Evolutionary conservation across 2,888 invertebrate species (phyloP), one percentile per base, ranked within the genome.

Genomic region (Ommatoiulus sabulosus): DNA sequence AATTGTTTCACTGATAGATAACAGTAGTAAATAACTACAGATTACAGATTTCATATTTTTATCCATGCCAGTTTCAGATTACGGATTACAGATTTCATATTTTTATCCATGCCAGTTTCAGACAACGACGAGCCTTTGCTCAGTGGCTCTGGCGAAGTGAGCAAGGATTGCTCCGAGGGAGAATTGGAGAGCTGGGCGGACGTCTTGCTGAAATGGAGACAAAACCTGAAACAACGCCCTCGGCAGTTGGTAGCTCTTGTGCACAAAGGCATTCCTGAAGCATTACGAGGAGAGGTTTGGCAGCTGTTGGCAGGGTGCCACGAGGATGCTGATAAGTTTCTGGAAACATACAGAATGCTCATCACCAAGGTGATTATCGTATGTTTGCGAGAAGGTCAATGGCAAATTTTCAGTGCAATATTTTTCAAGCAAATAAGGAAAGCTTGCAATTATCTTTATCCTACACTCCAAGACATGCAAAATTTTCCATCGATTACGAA

Each of bases 71-170:
- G 87, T 87, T 43, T 84, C 84, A 95, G 35, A 35, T 2, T 35
- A 35, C 2, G 35, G 35, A 35, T 35, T 35, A 2, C 35, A 35
- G 35, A 35, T 35, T 35, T 35, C 35, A 35, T 35, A 35, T 35
- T 35, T 35, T 35, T 35, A 35, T 35, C 35, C 35, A 1, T 87
- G 10, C 35, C 86, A 87, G 87, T 87, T 43, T 84, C 84, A 95
- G 97, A 97, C 94, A 97, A 97, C 12, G 97, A 97, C 91, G 99
- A 99, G 92, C 99, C 99, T 0, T 93, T 99, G 90, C 94, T 99
- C n/a, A 99, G 98, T 93, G 99, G 99, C 0, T 99, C 98, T 5
- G 99, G 99, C 0, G 95, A 97, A 91, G 99, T 99, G 0, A 98
- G 98, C 0, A 98, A 98, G 92, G 99, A 99, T 91, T 98, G 99